These are phyloP conservation scores for Drosophila parthenogenetica DNA, from an alignment of 2,888 invertebrate genomes.

Conservation along the genomic window DNA sequence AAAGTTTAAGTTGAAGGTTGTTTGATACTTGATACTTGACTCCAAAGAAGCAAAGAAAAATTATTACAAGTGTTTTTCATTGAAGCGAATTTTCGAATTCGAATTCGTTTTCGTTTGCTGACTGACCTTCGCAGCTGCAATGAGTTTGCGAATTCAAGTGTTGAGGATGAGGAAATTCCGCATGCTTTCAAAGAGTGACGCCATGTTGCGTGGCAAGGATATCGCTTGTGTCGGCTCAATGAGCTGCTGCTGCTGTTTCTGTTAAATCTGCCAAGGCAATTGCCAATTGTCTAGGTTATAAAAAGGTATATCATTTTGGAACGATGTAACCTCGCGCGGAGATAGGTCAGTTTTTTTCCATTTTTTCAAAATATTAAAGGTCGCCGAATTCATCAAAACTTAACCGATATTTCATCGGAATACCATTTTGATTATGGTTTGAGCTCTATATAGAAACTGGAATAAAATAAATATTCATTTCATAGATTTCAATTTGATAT, in stretches of 20 bases:
- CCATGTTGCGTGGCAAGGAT: constrained; percentile 32
- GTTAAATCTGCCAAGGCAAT: constrained; percentile 20
- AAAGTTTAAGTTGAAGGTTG: constrained; percentile 40
- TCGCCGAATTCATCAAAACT: too few species aligned
- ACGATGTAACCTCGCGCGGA: too few species aligned
- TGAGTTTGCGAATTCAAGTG: constrained; percentile 12
- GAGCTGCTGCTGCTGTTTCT: constrained; percentile 12
- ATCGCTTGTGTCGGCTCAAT: constrained; percentile 22
- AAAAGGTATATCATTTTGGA: too few species aligned
- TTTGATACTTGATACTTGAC: constrained; percentile 15
- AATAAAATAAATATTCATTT: too few species aligned
- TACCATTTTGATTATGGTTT: too few species aligned
- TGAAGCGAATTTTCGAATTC: constrained; percentile 4
- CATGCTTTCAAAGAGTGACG: constrained; percentile 23
- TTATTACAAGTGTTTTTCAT: constrained; percentile 20
- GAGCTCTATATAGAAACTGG: too few species aligned
- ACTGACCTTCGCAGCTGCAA: constrained; percentile 32
- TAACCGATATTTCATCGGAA: too few species aligned
- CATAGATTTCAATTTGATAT: too few species aligned
- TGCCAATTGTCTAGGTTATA: too few species aligned
- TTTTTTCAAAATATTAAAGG: too few species aligned
- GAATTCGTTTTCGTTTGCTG: background rate
- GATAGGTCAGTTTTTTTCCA: too few species aligned
- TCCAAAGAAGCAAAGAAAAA: background rate
- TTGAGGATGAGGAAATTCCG: constrained; percentile 1